These are phyloP conservation scores for Verasper variegatus DNA, from an alignment of 2,113 vertebrate genomes.

Conservation along the genomic window DNA sequence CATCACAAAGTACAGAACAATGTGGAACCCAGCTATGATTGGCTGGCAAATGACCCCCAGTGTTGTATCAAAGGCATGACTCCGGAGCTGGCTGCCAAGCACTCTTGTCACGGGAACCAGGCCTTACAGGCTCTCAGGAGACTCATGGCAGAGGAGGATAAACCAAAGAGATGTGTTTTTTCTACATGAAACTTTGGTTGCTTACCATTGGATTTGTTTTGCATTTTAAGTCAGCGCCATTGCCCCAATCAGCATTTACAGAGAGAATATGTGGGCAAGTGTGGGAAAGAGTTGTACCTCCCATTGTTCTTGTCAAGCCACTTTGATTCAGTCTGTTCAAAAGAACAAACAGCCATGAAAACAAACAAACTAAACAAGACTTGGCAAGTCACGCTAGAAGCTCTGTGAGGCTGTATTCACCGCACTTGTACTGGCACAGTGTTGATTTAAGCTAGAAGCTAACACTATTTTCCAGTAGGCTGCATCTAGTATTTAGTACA, in stretches of 20 bases:
- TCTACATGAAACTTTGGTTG: slow-evolving; percentile 15
- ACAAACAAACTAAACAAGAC: background rate
- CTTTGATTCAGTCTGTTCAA: slow-evolving; percentile 23
- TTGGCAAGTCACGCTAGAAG: background rate
- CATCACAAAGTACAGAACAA: slow-evolving; percentile 62
- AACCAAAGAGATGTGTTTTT: slow-evolving; percentile 26
- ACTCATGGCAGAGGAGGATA: slow-evolving; percentile 17
- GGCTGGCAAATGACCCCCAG: slow-evolving; percentile 50
- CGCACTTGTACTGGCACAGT: background rate
- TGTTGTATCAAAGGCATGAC: slow-evolving; percentile 32
- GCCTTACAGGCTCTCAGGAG: slow-evolving; percentile 34
- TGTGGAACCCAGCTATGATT: slow-evolving; percentile 50
- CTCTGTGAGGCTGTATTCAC: background rate
- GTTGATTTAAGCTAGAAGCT: background rate
- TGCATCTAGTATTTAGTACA: background rate
- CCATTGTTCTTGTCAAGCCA: slow-evolving; percentile 19
- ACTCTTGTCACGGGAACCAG: slow-evolving; percentile 38
- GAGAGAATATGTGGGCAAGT: background rate
- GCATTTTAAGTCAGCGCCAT: background rate
- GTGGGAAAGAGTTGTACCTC: background rate
- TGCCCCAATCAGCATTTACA: slow-evolving; percentile 13
- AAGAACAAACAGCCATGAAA: background rate
- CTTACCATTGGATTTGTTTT: slow-evolving; percentile 8
- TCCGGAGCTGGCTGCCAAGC: slow-evolving; percentile 44
- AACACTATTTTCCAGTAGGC: background rate